Base-by-base conservation (phyloP, 2,113 vertebrate genomes). In the Rhynchopsitta pachyrhyncha region DNA sequence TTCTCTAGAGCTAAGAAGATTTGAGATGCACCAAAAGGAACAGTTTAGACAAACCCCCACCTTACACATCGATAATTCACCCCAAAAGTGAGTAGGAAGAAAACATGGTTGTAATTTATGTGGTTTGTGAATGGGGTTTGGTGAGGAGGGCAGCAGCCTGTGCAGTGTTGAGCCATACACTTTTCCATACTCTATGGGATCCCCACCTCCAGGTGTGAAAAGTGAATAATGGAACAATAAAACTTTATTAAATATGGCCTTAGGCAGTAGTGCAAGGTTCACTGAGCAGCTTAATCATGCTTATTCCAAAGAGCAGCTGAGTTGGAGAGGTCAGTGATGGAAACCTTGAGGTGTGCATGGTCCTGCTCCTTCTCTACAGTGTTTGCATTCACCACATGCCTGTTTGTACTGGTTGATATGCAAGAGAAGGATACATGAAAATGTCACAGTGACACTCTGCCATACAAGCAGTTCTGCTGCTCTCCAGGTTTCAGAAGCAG, bases 261-360 rank as follows among this genome's bases (percentile, higher is more conserved):
- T 53, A 57, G 77, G 68, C 73, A 70, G 59, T 11, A 39, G 20
- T 7, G 22, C 41, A 62, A 33, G 46, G 37, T 50, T 92, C 49
- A 13, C 41, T 29, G 69, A 8, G 31, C 46, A 63, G 31, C 10
- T 88, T 31, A 35, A 75, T 59, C 60, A 29, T 12, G 33, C 10
- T 42, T 66, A 14, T 50, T 62, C 28, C 3, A 1, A n/a, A 53
- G 23, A 71, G 23, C 35, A 69, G 64, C 53, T 1, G 20, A 24
- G 53, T 0, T 62, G 73, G 62, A 57, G 71, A 82, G 57, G 29
- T 68, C 41, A 25, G 5, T 0, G 0, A 10, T 1, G 3, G 79
- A 33, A 11, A 69, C 24, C 47, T 39, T 1, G 1, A 47, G 68
- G 27, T 52, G 31, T 0, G 0, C 12, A 0, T 1, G 59, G 42